Base-by-base conservation (phyloP, 1,140 invertebrate genomes). In the Globodera ellingtonae region DNA sequence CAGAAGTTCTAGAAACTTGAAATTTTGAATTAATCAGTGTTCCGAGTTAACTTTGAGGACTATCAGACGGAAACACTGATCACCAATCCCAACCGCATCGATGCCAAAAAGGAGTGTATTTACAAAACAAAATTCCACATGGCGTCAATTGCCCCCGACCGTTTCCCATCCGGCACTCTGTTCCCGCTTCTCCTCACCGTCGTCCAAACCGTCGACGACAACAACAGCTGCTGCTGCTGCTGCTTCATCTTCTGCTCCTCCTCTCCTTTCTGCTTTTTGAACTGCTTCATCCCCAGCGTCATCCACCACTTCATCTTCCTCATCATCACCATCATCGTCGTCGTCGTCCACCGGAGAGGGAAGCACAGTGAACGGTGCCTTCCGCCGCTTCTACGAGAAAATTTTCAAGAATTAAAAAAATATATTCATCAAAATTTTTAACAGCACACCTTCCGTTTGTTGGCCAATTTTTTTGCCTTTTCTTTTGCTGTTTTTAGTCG, bases 301-400 rank as follows among this genome's bases (percentile, higher is more conserved):
- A 18, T 70, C 67, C 46, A 6, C 67, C 21, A 21, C 67, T 21
- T 67, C 35, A 21, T 44, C 66, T 18, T 18, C 66, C 9, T 44
- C 66, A 7, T 67, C 66, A 21, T 67, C 66, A 21, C 15, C 66
- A 21, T 44, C 66, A 44, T 67, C 66, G 9, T 18, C 66, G 9
- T 9, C 66, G 8, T 13, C 66, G 18, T 9, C 66, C 7, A 21
- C 35, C 9, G 24, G 13, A 4, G 67, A 47, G 9, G 46, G 13
- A 4, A 70, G 67, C 24, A 70, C 67, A 47, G 24, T 44, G 67
- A 70, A 70, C 9, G 67, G 67, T 18, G 67, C 67, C 67, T 44
- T 70, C 67, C 46, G 8, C 35, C 67, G 24, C n/a, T 18, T 70
- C 67, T 62, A 15, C 15, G 50, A 9, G 50, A 9, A 9, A 13